A percentile compares a stretch with the other conserved stretches of the same genome.
Evolutionary conservation across 92 coral and sea anemone genomes (phyloP).

Genomic region (Muricea muricata): DNA sequence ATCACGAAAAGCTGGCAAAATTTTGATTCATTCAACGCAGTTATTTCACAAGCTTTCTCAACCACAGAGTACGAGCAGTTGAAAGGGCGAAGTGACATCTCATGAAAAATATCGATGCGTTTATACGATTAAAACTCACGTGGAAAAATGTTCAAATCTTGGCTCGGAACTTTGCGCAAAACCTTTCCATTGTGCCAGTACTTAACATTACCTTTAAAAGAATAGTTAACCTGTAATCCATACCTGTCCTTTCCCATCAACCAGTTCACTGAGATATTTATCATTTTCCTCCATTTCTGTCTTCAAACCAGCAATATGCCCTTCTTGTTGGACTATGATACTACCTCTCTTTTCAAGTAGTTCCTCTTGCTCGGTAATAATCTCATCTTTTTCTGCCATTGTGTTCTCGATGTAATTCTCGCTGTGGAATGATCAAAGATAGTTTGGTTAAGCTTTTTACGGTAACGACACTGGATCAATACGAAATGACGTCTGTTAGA

Average conservation of each 20-base stretch:
- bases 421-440: conserved; percentile 44
- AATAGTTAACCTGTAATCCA: background rate
- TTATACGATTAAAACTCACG: conserved; percentile 74
- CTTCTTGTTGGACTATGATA: conserved; percentile 81
- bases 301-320: conserved; percentile 79
- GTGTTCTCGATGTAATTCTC: conserved; percentile 68
- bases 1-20: background rate
- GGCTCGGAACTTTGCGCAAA: conserved; percentile 82
- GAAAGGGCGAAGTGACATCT: background rate
- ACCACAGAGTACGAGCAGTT: background rate
- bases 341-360: conserved; percentile 70
- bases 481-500: too few relatives aligned
- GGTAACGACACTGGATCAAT: background rate
- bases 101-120: conserved; percentile 80
- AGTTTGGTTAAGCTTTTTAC: background rate
- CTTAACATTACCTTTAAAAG: too few relatives aligned
- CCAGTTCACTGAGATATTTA: conserved; percentile 77
- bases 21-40: background rate
- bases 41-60: background rate
- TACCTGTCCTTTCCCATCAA: conserved; percentile 79
- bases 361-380: conserved; percentile 83
- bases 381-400: conserved; percentile 79
- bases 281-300: conserved; percentile 90
- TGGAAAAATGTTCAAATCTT: conserved; percentile 84
- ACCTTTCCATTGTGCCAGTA: conserved; percentile 84